These are phyloP conservation scores for Enhydra lutris DNA, from an alignment of 2,113 vertebrate species.

Conservation along the genomic window DNA sequence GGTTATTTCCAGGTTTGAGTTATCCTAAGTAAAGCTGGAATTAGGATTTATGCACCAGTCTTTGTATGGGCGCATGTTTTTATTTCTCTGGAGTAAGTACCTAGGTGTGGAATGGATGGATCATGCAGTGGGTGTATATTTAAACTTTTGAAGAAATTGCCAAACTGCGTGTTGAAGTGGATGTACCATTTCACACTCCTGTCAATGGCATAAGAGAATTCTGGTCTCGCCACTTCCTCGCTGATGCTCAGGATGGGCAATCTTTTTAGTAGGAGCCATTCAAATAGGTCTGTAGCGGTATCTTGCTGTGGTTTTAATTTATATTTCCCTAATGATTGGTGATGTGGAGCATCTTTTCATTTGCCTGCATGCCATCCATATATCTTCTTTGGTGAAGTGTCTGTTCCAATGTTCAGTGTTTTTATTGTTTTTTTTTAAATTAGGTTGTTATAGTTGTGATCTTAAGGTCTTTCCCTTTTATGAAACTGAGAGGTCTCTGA, in stretches of 20 bases:
- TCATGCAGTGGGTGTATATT: background rate
- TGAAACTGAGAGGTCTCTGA: background rate
- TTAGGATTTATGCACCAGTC: background rate
- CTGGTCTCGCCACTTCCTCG: background rate
- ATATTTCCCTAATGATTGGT: background rate
- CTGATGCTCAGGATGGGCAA: no score
- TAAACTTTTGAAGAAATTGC: background rate
- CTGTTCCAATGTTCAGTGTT: background rate
- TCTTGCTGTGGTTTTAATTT: background rate
- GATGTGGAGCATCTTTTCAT: background rate
- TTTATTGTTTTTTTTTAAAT: background rate
- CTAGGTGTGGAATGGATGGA: background rate
- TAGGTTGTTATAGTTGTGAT: background rate
- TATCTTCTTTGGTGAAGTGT: background rate
- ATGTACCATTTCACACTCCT: background rate
- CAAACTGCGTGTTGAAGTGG: background rate
- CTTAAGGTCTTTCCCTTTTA: background rate
- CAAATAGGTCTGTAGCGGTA: rapidly evolving
- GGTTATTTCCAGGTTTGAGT: background rate
- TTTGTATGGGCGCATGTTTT: background rate
- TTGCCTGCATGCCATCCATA: background rate
- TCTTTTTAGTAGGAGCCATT: background rate
- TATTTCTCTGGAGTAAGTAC: background rate
- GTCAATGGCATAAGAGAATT: rapidly evolving
- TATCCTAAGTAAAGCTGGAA: background rate